Evolutionary conservation across 2,888 invertebrate species (phyloP).

Genomic region (Acronicta leporina): DNA sequence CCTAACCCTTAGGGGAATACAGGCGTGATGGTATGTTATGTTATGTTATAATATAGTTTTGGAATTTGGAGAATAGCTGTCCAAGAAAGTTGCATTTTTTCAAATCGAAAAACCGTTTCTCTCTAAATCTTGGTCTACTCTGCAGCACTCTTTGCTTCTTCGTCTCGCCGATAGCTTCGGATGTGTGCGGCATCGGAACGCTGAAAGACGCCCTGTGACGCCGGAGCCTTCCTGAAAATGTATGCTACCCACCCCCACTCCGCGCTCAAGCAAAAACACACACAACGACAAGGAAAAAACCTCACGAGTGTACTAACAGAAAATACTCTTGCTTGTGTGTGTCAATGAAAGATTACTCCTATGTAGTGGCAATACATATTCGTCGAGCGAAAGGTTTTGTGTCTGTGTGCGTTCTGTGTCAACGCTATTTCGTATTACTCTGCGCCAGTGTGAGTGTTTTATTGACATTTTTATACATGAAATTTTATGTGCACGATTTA

Average conservation of each 20-base stretch:
- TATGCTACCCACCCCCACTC: conserved; percentile 72
- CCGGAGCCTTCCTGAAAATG: conserved; percentile 86
- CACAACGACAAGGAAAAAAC: conserved; percentile 76
- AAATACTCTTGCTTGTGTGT: conserved; percentile 68
- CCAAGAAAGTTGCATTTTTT: neutral
- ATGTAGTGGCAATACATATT: conserved; percentile 80
- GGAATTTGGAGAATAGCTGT: no score
- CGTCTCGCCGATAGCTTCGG: conserved; percentile 86
- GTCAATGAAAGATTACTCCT: conserved; percentile 79
- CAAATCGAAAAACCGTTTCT: neutral
- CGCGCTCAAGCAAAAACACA: conserved; percentile 65
- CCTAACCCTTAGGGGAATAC: no score
- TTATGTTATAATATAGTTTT: no score
- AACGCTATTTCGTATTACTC: conserved; percentile 59
- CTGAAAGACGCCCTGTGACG: conserved; percentile 88
- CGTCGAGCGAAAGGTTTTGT: conserved; percentile 69
- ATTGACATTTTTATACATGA: conserved; percentile 89
- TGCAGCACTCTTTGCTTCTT: conserved; percentile 84
- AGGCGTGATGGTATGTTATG: neutral
- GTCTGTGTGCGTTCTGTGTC: conserved; percentile 60
- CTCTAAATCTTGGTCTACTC: conserved; percentile 59
- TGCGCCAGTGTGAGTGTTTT: conserved; percentile 71
- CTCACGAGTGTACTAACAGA: conserved; percentile 67
- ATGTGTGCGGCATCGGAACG: conserved; percentile 87
- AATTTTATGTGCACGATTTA: conserved; percentile 84